These are phyloP conservation scores for Stenchaetothrips biformis DNA, from an alignment of 2,888 invertebrate species.

Conservation along the genomic window DNA sequence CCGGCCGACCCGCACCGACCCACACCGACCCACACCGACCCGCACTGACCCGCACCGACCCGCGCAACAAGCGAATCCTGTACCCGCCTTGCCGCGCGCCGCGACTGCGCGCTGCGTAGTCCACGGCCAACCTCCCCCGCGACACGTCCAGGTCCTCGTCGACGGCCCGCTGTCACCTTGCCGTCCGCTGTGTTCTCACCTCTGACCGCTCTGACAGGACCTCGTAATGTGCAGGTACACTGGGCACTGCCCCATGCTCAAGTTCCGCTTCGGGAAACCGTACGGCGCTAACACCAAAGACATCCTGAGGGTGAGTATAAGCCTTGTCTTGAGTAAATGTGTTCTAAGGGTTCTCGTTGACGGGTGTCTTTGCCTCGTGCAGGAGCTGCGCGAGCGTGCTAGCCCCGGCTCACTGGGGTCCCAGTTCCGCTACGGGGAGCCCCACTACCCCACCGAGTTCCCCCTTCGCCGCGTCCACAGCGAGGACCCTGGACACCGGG, in stretches of 20 bases:
- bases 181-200: too few relatives aligned
- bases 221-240: slow-evolving; percentile 58
- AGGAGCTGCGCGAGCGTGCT: slow-evolving; percentile 49
- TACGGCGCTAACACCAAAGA: slow-evolving; percentile 66
- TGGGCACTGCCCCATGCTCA: slow-evolving; percentile 66
- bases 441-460: slow-evolving; percentile 35
- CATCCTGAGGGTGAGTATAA: slow-evolving; percentile 52
- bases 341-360: neutral
- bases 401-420: slow-evolving; percentile 46
- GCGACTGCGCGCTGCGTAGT: slow-evolving; percentile 32
- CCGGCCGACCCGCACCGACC: neutral
- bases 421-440: slow-evolving; percentile 32
- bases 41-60: neutral
- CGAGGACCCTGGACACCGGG: slow-evolving; percentile 41
- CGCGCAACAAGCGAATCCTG: neutral
- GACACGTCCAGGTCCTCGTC: neutral
- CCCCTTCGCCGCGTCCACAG: slow-evolving; percentile 33
- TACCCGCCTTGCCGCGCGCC: neutral
- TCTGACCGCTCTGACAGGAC: slow-evolving; percentile 29
- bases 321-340: neutral
- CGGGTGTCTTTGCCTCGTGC: slow-evolving; percentile 27
- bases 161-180: neutral
- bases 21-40: neutral
- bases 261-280: slow-evolving; percentile 65
- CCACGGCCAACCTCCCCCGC: neutral